Evolutionary conservation across 2,113 vertebrate species (phyloP), one percentile per base, ranked within the genome.

Genomic region (Dipodomys merriami): DNA sequence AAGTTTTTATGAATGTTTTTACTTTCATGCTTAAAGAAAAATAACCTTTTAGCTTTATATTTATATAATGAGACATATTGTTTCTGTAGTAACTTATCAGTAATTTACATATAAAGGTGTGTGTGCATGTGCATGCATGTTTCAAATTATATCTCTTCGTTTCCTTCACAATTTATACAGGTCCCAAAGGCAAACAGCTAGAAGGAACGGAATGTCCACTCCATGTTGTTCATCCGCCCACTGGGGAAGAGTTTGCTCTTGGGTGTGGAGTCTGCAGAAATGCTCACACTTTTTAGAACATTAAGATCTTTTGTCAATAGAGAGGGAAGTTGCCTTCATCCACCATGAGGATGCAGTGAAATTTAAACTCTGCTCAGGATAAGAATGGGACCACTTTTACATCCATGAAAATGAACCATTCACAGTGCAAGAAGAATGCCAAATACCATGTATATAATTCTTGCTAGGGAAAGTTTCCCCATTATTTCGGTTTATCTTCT

Each of bases 261-360:
- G 99, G 99, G 86, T 99, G 99, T 93, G 99, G 99, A 78, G 99
- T 99, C 96, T 99, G 99, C 98, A 99, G 99, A 98, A 99, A 99
- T 93, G 99, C 99, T 92, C 99, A 99, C 98, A 99, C 99, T 83
- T 99, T 99, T 98, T 99, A 99, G 98, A 98, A 88, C 76, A 97
- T 96, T 95, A 39, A 91, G 97, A 96, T 98, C 96, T 79, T 87
- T 86, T 95, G 97, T 97, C 95, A 77, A 49, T 95, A 94, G 95
- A 98, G 96, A 97, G 95, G 97, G 97, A 93, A 97, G 95, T 94
- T 98, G 94, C 96, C 97, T 97, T 98, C 97, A 95, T 98, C 97
- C 97, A 96, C 96, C 84, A 95, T 91, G 89, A 85, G 95, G 97
- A 96, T 89, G 88, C 94, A 96, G 95, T 94, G 91, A 96, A 97